phyloP scores from a whole-genome alignment of 1,140 invertebrate genomes.

The Wiebesia pumilae region DNA sequence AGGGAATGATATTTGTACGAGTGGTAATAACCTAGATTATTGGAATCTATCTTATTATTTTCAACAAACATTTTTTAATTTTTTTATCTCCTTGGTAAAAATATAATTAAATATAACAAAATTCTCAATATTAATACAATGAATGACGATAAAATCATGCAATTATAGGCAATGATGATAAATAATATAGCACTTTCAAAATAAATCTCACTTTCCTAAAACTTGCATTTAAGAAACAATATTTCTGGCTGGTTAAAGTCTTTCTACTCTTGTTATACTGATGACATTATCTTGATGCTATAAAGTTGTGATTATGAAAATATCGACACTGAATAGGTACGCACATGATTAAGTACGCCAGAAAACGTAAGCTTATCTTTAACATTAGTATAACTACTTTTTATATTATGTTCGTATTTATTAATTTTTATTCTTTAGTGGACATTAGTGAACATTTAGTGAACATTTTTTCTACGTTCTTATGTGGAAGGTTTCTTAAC shows the following conservation, averaged over 20 bases:
- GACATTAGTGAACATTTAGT: no score
- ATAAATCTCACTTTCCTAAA: not conserved
- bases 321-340: not conserved
- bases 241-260: not conserved
- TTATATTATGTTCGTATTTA: not conserved
- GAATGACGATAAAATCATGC: not conserved
- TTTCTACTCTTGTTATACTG: not conserved
- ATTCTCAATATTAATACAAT: not conserved
- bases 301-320: conserved; percentile 30
- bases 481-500: not conserved
- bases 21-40: conserved; percentile 59
- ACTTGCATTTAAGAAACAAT: not conserved
- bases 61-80: conserved; percentile 44
- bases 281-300: conserved; percentile 28
- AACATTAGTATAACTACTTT: conserved; percentile 37
- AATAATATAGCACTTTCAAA: not conserved
- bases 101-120: not conserved
- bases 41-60: conserved; percentile 43
- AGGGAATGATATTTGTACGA: conserved; percentile 60
- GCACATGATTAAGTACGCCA: conserved; percentile 1
- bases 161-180: not conserved
- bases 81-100: not conserved
- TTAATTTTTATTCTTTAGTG: not conserved
- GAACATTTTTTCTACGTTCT: no score
- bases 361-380: conserved; percentile 37